A percentile compares a stretch with the other conserved stretches of the same genome.
Conservation (phyloP, 1,140 invertebrate species). For the Microvelia longipes region DNA sequence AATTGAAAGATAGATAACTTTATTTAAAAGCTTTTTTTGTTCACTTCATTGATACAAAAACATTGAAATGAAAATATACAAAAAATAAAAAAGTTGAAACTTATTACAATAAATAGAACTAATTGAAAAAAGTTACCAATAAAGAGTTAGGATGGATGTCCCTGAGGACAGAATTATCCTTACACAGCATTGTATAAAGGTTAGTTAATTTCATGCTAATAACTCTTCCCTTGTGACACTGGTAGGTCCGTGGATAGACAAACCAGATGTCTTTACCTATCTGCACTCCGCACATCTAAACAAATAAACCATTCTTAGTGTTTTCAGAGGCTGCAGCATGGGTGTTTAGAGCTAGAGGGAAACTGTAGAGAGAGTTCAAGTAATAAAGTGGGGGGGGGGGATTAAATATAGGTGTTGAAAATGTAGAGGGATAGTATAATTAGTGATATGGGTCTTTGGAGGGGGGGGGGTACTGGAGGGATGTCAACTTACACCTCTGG, state of each 20-base stretch:
- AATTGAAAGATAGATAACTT: too few species aligned
- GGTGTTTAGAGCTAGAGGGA: too few species aligned
- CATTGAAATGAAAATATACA: background rate
- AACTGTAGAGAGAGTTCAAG: too few species aligned
- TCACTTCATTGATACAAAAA: background rate
- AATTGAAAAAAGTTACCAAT: background rate
- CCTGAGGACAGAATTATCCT: constrained; percentile 1
- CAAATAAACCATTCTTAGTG: constrained; percentile 13
- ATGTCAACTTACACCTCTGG: too few species aligned
- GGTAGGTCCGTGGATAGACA: constrained; percentile 17
- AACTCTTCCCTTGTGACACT: background rate
- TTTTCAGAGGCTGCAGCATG: too few species aligned
- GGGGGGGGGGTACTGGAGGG: too few species aligned
- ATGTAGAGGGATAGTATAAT: too few species aligned
- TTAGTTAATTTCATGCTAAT: background rate
- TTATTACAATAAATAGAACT: background rate
- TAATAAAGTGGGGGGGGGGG: too few species aligned
- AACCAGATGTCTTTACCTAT: constrained; percentile 27
- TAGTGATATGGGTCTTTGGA: too few species aligned
- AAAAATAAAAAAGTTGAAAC: background rate
- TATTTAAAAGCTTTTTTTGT: too few species aligned
- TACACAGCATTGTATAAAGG: background rate
- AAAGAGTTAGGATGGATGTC: background rate
- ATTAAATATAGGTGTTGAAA: too few species aligned
- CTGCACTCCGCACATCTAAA: constrained; percentile 24